Percentiles rank a stretch among this genome's conserved stretches.
These are phyloP conservation scores for Asarcornis scutulata DNA, from an alignment of 2,113 vertebrate genomes.

Conservation along the genomic window DNA sequence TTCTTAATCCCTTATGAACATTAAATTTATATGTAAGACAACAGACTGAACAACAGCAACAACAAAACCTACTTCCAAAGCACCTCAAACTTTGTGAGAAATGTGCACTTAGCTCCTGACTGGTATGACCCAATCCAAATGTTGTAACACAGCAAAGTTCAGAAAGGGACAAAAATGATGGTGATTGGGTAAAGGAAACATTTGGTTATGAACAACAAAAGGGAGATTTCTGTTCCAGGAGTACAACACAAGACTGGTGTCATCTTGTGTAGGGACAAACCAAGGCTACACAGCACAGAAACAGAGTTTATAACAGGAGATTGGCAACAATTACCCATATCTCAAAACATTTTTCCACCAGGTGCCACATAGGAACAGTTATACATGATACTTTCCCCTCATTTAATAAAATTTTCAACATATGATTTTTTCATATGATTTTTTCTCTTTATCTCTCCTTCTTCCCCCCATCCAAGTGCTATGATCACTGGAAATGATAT, in stretches of 20 bases:
- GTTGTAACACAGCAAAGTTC: background rate
- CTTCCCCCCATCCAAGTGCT: background rate
- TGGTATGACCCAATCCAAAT: background rate
- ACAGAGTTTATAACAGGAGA: slow-evolving; percentile 62
- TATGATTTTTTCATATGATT: slow-evolving; percentile 40
- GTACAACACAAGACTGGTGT: slow-evolving; percentile 23
- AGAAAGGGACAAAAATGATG: background rate
- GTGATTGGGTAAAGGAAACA: background rate
- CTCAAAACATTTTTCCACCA: slow-evolving; percentile 57
- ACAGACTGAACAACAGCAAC: background rate
- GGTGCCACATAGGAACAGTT: slow-evolving; percentile 10
- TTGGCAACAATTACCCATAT: slow-evolving; percentile 50
- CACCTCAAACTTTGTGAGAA: background rate
- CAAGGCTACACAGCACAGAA: slow-evolving; percentile 59
- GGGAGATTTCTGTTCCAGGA: slow-evolving; percentile 39
- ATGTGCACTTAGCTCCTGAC: background rate
- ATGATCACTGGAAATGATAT: slow-evolving; percentile 58
- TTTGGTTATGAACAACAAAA: slow-evolving; percentile 11
- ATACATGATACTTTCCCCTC: slow-evolving; percentile 15
- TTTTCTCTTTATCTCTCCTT: background rate
- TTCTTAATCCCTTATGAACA: background rate
- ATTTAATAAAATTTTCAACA: slow-evolving; percentile 32
- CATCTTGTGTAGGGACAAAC: slow-evolving; percentile 54
- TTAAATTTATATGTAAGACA: slow-evolving; percentile 17
- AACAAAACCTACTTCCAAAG: background rate